Conservation (phyloP, 2,888 invertebrate genomes). For the Pocota personata region DNA sequence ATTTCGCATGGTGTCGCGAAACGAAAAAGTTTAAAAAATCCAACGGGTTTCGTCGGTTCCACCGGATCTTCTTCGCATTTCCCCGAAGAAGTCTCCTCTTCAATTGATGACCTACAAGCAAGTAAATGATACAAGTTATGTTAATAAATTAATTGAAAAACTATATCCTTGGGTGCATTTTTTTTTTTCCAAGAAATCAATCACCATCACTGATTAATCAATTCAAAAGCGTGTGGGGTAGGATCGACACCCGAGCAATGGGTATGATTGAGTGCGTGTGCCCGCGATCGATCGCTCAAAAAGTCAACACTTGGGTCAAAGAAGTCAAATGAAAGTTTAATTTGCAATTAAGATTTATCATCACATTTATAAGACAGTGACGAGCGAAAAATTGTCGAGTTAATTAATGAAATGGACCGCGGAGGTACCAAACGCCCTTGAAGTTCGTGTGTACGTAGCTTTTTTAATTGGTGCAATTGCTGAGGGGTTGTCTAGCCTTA, state of each 20-base stretch:
- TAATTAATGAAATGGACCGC: conserved; percentile 10
- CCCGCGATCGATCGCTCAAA: conserved; percentile 32
- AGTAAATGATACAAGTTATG: conserved; percentile 3
- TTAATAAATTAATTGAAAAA: conserved; percentile 24
- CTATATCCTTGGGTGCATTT: conserved; percentile 13
- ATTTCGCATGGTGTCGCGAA: conserved; percentile 86
- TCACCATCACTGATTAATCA: conserved; percentile 26
- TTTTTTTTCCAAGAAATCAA: conserved; percentile 12
- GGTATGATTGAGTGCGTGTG: conserved; percentile 13
- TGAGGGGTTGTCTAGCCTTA: neutral
- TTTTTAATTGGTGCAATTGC: neutral
- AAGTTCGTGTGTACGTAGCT: neutral
- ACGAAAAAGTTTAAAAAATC: conserved; percentile 82
- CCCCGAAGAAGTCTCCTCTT: conserved; percentile 58
- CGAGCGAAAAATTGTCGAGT: neutral
- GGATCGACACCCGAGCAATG: neutral
- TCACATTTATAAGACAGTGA: neutral
- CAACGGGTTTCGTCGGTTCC: conserved; percentile 76
- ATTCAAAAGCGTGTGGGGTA: neutral
- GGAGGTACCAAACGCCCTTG: neutral
- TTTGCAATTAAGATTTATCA: conserved; percentile 54
- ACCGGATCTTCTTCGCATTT: conserved; percentile 54
- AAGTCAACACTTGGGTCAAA: conserved; percentile 50
- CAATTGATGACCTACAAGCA: conserved; percentile 60
- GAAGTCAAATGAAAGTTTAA: conserved; percentile 50